Evolutionary conservation across 2,113 vertebrate genomes (phyloP).

Genomic region (Coptodon bakossiorum): DNA sequence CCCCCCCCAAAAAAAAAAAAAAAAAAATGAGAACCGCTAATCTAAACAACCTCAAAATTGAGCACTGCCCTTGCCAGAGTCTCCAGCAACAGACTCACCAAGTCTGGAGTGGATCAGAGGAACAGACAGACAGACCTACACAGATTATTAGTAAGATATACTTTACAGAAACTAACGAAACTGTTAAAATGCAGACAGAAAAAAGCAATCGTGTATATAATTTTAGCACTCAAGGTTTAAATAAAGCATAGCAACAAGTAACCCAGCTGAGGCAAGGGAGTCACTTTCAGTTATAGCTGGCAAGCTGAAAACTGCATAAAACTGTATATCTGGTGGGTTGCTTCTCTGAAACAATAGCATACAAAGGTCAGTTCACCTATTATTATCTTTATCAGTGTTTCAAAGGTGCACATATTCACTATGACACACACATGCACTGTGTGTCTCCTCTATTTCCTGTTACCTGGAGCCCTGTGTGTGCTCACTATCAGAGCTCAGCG

Average conservation of each 20-base stretch:
- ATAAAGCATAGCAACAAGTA: background rate
- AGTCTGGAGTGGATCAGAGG: background rate
- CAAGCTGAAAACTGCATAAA: background rate
- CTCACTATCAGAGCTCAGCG: conserved; percentile 67
- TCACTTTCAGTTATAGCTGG: background rate
- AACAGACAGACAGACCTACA: background rate
- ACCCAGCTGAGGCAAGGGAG: background rate
- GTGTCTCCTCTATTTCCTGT: background rate
- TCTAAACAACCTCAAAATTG: background rate
- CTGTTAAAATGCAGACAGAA: background rate
- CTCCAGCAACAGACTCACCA: background rate
- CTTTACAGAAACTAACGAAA: background rate
- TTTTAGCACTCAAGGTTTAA: background rate
- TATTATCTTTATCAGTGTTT: background rate
- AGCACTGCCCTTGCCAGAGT: background rate
- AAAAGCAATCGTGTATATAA: background rate
- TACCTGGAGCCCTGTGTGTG: conserved; percentile 70
- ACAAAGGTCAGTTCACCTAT: background rate
- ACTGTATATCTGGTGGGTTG: background rate
- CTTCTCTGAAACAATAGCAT: background rate
- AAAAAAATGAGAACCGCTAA: background rate
- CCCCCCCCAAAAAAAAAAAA: no score
- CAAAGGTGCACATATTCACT: background rate
- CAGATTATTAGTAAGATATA: background rate
- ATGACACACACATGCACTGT: background rate